These are phyloP conservation scores for Aricia agestis DNA, from an alignment of 1,140 invertebrate genomes.

Conservation along the genomic window DNA sequence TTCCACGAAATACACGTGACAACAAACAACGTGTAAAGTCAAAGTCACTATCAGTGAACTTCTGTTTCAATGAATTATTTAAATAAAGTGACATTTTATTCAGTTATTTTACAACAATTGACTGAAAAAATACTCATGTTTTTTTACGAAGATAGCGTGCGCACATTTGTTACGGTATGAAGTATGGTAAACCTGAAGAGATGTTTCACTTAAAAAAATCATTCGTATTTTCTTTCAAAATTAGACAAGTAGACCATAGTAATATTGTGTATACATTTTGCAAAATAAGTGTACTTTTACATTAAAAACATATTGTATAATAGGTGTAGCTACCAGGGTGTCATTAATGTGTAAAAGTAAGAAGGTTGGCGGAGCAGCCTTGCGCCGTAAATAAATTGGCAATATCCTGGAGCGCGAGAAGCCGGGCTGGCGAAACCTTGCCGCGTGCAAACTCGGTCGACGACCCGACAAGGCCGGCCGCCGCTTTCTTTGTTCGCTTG, in stretches of 20 bases:
- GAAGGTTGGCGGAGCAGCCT: constrained; percentile 57
- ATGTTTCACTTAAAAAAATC: too few relatives aligned
- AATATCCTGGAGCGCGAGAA: constrained; percentile 74
- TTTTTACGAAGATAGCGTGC: too few relatives aligned
- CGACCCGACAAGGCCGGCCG: constrained; percentile 66
- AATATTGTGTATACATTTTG: too few relatives aligned
- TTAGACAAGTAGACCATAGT: too few relatives aligned
- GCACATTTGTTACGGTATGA: too few relatives aligned
- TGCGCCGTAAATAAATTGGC: constrained; percentile 68
- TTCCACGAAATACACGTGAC: constrained; percentile 2
- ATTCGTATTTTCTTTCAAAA: too few relatives aligned
- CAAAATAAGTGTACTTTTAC: neutral
- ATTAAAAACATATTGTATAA: neutral
- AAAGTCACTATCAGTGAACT: neutral
- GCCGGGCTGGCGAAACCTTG: constrained; percentile 74
- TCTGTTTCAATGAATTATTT: neutral
- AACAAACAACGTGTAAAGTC: neutral
- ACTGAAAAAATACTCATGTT: too few relatives aligned
- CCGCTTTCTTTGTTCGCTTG: constrained; percentile 72
- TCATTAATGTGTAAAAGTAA: constrained; percentile 50
- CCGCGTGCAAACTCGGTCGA: constrained; percentile 71
- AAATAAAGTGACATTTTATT: too few relatives aligned
- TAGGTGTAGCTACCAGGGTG: neutral
- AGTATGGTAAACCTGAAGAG: too few relatives aligned
- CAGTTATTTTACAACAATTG: too few relatives aligned